Percentiles rank a stretch among this genome's conserved stretches.
These are phyloP conservation scores for Lycopodina hypogea DNA, from an alignment of 37 sponge, comb jelly and placozoan genomes.

Conservation along the genomic window DNA sequence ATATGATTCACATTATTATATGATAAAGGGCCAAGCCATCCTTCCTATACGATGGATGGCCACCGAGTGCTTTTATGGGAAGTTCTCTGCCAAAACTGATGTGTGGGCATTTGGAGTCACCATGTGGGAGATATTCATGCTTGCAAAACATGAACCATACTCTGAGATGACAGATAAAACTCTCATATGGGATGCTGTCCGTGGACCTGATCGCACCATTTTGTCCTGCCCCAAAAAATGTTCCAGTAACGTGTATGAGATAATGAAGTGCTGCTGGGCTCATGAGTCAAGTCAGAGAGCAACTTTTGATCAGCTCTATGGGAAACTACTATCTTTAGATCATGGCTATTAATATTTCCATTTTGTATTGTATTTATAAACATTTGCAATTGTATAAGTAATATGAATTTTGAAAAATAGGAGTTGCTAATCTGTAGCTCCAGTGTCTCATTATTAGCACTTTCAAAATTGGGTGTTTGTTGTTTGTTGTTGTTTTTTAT, in stretches of 20 bases:
- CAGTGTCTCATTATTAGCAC: no score
- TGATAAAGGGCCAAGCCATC: slow-evolving; percentile 33
- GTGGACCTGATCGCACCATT: slow-evolving; percentile 25
- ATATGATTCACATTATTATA: slow-evolving; percentile 53
- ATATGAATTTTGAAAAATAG: no score
- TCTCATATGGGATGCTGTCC: slow-evolving; percentile 58
- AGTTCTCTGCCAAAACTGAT: slow-evolving; percentile 56
- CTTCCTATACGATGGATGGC: slow-evolving; percentile 78
- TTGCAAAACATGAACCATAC: slow-evolving; percentile 41
- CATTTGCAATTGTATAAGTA: no score
- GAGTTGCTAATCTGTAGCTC: no score
- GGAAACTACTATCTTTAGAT: background rate
- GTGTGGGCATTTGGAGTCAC: slow-evolving; percentile 69
- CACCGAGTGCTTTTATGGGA: slow-evolving; percentile 62
- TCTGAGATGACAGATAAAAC: slow-evolving; percentile 41
- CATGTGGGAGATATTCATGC: slow-evolving; percentile 43
- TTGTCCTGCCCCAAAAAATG: slow-evolving; percentile 28
- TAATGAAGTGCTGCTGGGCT: slow-evolving; percentile 52
- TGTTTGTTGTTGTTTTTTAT: no score
- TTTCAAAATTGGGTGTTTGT: no score
- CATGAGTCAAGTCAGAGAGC: slow-evolving; percentile 22
- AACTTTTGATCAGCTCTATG: slow-evolving; percentile 39
- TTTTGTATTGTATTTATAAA: no score
- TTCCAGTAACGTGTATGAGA: slow-evolving; percentile 38
- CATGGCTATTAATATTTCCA: background rate